These are phyloP conservation scores for Drosophila cardini DNA, from an alignment of 1,140 invertebrate species.

Conservation along the genomic window DNA sequence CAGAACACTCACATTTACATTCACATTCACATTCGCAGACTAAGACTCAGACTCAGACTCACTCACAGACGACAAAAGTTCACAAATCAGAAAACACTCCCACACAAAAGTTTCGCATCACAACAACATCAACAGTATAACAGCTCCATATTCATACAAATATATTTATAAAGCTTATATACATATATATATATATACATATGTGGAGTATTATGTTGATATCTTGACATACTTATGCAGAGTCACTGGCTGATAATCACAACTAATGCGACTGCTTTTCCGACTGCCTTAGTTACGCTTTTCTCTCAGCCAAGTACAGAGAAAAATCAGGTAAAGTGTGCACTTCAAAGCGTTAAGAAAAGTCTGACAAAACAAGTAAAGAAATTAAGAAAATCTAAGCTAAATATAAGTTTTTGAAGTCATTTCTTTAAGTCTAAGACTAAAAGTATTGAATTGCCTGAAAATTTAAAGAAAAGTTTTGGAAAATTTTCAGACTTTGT, in stretches of 20 bases:
- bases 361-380: slow-evolving; percentile 11
- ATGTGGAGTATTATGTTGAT: slow-evolving; percentile 19
- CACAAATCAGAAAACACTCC: slow-evolving; percentile 73
- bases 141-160: slow-evolving; percentile 7
- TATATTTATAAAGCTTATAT: slow-evolving; percentile 10
- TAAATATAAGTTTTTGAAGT: too few species aligned
- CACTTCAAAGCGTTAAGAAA: slow-evolving; percentile 14
- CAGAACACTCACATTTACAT: slow-evolving; percentile 11
- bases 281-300: slow-evolving; percentile 67
- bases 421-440: not conserved
- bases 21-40: slow-evolving; percentile 2
- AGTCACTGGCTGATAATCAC: slow-evolving; percentile 71
- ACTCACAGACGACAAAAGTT: slow-evolving; percentile 52
- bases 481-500: too few species aligned
- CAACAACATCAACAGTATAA: slow-evolving; percentile 14
- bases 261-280: slow-evolving; percentile 66
- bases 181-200: slow-evolving; percentile 4
- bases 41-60: slow-evolving; percentile 11
- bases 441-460: not conserved
- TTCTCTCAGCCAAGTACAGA: not conserved
- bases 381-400: slow-evolving; percentile 10
- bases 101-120: slow-evolving; percentile 54
- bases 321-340: slow-evolving; percentile 14
- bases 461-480: not conserved
- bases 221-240: slow-evolving; percentile 35